Evolutionary conservation across 2,888 invertebrate species (phyloP).

Genomic region (Eugnorisma glareosa): DNA sequence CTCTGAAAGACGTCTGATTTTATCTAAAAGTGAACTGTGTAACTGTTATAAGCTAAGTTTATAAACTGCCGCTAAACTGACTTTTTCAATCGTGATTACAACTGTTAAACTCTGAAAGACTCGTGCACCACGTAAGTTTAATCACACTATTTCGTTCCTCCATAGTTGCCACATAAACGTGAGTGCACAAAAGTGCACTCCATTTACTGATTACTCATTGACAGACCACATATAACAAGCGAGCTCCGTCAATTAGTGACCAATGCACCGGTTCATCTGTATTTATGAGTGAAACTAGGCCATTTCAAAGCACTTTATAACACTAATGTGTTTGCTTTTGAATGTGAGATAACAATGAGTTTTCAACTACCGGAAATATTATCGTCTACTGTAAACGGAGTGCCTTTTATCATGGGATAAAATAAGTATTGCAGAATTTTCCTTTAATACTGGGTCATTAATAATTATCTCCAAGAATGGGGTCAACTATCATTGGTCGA

Average conservation of each 20-base stretch:
- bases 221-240: constrained; percentile 32
- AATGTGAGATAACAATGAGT: neutral
- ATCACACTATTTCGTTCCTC: neutral
- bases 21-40: neutral
- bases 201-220: constrained; percentile 2
- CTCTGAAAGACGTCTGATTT: neutral
- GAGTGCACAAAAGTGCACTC: neutral
- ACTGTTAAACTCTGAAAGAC: too few species aligned
- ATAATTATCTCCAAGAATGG: neutral
- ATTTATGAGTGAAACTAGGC: constrained; percentile 60
- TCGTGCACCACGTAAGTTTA: too few species aligned
- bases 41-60: neutral
- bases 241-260: constrained; percentile 52
- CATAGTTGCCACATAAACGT: neutral
- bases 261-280: constrained; percentile 59
- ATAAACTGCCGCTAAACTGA: neutral
- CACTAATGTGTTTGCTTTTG: constrained; percentile 41
- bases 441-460: neutral
- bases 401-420: neutral
- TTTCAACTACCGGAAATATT: constrained; percentile 8
- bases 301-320: constrained; percentile 26
- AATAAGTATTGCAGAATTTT: neutral
- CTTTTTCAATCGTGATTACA: neutral
- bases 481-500: neutral
- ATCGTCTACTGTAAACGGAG: neutral